phyloP scores from a whole-genome alignment of 2,797 vertebrate genomes.

The Cuculus canorus region DNA sequence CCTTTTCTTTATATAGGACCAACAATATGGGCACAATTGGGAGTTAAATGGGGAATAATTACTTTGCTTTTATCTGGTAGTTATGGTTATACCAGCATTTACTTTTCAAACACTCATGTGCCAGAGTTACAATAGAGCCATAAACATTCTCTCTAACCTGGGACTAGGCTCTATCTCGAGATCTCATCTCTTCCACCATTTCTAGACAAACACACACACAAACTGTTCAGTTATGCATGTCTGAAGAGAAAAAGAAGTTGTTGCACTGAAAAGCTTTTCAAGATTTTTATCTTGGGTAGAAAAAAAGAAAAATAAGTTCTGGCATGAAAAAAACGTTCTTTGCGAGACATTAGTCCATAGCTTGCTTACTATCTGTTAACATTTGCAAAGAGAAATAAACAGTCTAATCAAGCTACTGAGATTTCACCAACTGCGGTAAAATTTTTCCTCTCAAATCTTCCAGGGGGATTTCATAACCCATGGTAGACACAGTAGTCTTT shows the following conservation, averaged over 20 bases:
- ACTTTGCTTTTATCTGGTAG: neutral
- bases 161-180: neutral
- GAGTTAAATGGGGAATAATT: neutral
- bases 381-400: conserved; percentile 25
- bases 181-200: neutral
- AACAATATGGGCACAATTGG: neutral
- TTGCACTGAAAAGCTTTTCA: neutral
- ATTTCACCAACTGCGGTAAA: neutral
- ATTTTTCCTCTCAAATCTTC: conserved; percentile 23
- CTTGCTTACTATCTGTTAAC: neutral
- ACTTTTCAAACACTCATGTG: neutral
- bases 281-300: neutral
- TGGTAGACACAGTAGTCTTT: neutral
- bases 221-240: neutral
- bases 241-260: neutral
- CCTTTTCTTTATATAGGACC: neutral
- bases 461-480: neutral
- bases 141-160: neutral
- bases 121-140: neutral
- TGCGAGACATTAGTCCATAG: neutral
- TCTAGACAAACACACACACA: neutral
- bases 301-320: neutral
- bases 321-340: neutral
- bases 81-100: neutral
- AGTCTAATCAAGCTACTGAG: conserved; percentile 1